These are phyloP conservation scores for Bostrychus sinensis DNA, from an alignment of 2,113 vertebrate species.

Conservation along the genomic window DNA sequence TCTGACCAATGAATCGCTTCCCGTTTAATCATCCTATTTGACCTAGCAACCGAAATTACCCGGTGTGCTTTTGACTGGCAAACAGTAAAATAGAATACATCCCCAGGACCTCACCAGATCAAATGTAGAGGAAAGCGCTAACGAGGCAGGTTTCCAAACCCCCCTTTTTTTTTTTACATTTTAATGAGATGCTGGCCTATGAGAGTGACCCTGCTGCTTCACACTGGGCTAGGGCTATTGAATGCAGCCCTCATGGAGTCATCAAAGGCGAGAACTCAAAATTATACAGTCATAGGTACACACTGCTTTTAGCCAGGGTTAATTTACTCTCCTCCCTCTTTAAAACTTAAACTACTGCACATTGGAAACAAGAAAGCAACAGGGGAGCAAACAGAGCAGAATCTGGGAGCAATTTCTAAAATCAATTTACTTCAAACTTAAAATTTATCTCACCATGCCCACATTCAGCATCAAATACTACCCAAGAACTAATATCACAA, in stretches of 20 bases:
- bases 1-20: conserved; percentile 62
- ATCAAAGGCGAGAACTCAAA: conserved; percentile 57
- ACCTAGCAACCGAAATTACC: conserved; percentile 61
- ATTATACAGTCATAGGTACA: conserved; percentile 52
- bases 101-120: conserved; percentile 45
- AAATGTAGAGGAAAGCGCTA: conserved; percentile 56
- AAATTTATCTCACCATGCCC: too few species aligned
- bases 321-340: conserved; percentile 32
- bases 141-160: conserved; percentile 50
- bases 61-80: conserved; percentile 46
- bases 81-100: conserved; percentile 47
- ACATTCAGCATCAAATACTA: too few species aligned
- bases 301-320: conserved; percentile 50
- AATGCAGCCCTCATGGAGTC: conserved; percentile 45
- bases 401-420: not conserved
- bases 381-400: not conserved
- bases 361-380: conserved; percentile 25
- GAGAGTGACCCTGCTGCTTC: conserved; percentile 58
- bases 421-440: too few species aligned
- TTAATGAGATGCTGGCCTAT: conserved; percentile 61
- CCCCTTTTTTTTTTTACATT: conserved; percentile 52
- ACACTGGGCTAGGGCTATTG: conserved; percentile 26
- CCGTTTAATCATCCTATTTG: conserved; percentile 61
- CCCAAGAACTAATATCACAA: too few species aligned
- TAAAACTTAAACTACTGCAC: conserved; percentile 53